phyloP scores from a whole-genome alignment of 2,797 vertebrate genomes.

The Ambastaia sidthimunki region DNA sequence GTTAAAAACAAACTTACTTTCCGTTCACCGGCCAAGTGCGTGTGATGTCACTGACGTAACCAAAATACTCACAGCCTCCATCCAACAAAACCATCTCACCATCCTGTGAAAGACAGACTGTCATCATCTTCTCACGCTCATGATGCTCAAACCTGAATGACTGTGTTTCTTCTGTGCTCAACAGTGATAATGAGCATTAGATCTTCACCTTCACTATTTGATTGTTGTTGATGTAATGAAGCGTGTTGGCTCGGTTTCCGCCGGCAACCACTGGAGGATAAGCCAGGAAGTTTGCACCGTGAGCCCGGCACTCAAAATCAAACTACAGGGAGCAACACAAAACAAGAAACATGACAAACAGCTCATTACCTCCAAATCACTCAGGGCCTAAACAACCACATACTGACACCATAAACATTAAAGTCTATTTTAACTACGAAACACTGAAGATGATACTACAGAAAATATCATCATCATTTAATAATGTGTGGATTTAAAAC shows the following conservation, averaged over 20 bases:
- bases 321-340: constrained; percentile 78
- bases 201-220: constrained; percentile 90
- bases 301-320: constrained; percentile 93
- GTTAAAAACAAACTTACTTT: constrained; percentile 78
- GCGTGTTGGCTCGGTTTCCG: constrained; percentile 93
- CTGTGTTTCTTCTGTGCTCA: not conserved
- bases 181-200: not conserved
- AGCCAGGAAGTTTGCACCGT: constrained; percentile 93
- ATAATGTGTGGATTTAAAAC: too few species aligned
- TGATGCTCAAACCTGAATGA: not conserved
- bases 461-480: too few species aligned
- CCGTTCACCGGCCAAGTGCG: constrained; percentile 96
- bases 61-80: constrained; percentile 93
- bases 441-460: too few species aligned
- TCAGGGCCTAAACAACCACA: too few species aligned
- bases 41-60: constrained; percentile 95
- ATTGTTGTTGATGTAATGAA: constrained; percentile 97
- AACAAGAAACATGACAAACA: not conserved
- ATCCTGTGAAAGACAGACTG: constrained; percentile 74
- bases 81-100: constrained; percentile 95
- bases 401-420: too few species aligned
- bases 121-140: not conserved
- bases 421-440: too few species aligned
- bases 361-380: too few species aligned
- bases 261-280: constrained; percentile 97